Base-by-base conservation (phyloP, 2,797 vertebrate genomes). In the Gymnoscopelus braueri region DNA sequence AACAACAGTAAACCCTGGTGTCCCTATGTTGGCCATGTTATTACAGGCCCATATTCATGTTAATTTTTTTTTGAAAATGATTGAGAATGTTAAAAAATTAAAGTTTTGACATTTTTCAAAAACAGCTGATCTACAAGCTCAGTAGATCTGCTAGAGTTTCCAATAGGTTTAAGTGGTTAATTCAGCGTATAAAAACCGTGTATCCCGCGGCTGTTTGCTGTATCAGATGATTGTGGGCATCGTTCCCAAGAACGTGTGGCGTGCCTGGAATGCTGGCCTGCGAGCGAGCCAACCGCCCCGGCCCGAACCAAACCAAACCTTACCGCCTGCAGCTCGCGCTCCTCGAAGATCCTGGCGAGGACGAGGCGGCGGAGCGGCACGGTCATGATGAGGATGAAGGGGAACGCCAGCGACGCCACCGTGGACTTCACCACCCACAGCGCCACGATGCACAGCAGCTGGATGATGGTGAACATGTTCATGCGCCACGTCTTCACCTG, bases 401-500 rank as follows among this genome's bases (percentile, higher is more conserved):
- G 98, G 82, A 99, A 99, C 10, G 98, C 98, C 82, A 99, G 88
- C 0, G 98, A 99, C 23, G 94, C 97, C 53, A 89, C 94, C 0
- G 98, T 98, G 29, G 98, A 99, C 89, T 99, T 99, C 74, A 99
- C 96, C 65, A 96, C 95, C 98, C 98, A 99, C 72, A 99, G 93
- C 54, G 97, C 89, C 12, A 95, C 93, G 2, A 99, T 97, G 89
- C 98, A 99, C 55, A 90, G 82, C 91, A 99, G 88, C 89, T 99
- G 98, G 84, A 97, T 96, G 81, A 95, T 91, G 71, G 98, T 99
- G 87, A 99, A 99, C 89, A 99, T 93, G 88, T 99, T 98, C 98
- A 99, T 99, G 24, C 96, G 94, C 98, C 97, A 98, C 0, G 97
- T 99, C 92, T 95, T 98, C 85, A 99, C 98, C 98, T 99, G 86